Conservation (phyloP, 2,888 invertebrate species). For the Caenorhabditis sp. region DNA sequence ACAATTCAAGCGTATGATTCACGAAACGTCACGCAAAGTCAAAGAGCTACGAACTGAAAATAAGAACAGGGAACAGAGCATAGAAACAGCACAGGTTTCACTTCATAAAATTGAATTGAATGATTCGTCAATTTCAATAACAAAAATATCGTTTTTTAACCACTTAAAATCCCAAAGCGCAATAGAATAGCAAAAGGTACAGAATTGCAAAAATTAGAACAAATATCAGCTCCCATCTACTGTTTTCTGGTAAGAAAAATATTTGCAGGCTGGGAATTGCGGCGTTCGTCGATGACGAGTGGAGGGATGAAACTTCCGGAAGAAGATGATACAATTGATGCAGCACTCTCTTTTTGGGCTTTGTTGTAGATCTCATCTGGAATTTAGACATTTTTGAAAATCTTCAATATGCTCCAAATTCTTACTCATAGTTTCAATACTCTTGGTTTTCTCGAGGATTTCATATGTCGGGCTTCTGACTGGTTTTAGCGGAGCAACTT, state of each 20-base stretch:
- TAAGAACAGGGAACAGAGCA: background rate
- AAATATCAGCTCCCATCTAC: conserved; percentile 38
- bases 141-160: too few relatives aligned
- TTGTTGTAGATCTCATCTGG: conserved; percentile 17
- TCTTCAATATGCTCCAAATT: too few relatives aligned
- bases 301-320: conserved; percentile 62
- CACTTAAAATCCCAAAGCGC: conserved; percentile 40
- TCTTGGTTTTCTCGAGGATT: conserved; percentile 39
- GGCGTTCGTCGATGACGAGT: conserved; percentile 44
- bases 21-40: conserved; percentile 22
- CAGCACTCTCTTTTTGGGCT: conserved; percentile 12
- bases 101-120: too few relatives aligned
- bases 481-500: conserved; percentile 18
- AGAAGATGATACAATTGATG: conserved; percentile 9
- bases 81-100: background rate
- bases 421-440: conserved; percentile 49
- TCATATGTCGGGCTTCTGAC: conserved; percentile 17
- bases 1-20: conserved; percentile 45
- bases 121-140: too few relatives aligned
- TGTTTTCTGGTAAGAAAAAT: conserved; percentile 38
- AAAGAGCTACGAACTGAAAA: conserved; percentile 3
- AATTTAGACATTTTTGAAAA: background rate
- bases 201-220: conserved; percentile 9
- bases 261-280: conserved; percentile 60
- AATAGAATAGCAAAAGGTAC: conserved; percentile 7